A percentile compares a stretch with the other conserved stretches of the same genome.
These are phyloP conservation scores for Trididemnum miniatum DNA, from an alignment of 23 tunicate species.

Conservation along the genomic window DNA sequence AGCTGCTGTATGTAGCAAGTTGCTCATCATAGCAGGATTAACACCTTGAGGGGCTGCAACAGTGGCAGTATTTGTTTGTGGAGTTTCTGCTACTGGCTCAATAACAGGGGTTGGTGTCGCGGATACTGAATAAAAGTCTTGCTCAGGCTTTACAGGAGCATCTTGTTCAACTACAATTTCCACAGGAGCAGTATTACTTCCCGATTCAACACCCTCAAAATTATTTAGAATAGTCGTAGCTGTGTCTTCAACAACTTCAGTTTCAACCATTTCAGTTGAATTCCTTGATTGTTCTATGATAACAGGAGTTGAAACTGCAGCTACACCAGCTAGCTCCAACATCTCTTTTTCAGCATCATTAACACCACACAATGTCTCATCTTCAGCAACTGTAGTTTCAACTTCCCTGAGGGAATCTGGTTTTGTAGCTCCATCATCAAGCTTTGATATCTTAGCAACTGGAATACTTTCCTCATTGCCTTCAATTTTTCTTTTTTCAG, in stretches of 20 bases:
- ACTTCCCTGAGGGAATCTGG: background rate
- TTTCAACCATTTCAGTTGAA: background rate
- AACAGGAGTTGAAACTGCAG: slow-evolving; percentile 40
- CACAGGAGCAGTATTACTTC: slow-evolving; percentile 53
- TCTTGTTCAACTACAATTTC: slow-evolving; percentile 93
- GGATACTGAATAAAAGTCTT: background rate
- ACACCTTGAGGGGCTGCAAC: slow-evolving; percentile 99
- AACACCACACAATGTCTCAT: slow-evolving; percentile 10
- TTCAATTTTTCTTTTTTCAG: background rate
- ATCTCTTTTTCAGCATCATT: slow-evolving; percentile 54
- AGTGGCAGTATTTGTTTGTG: slow-evolving; percentile 84
- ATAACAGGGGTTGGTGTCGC: background rate
- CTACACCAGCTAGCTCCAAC: slow-evolving; percentile 55
- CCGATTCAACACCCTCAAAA: slow-evolving; percentile 20
- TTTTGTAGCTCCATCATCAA: slow-evolving; percentile 12
- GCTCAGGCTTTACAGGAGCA: slow-evolving; percentile 15
- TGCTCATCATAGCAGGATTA: slow-evolving; percentile 94
- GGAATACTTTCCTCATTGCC: background rate
- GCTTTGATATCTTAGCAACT: slow-evolving; percentile 16
- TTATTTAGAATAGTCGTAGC: slow-evolving; percentile 20
- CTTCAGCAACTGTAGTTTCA: background rate
- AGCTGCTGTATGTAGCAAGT: slow-evolving; percentile 92
- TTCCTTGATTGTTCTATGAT: slow-evolving; percentile 21
- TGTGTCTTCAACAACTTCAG: slow-evolving; percentile 18
- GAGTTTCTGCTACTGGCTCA: slow-evolving; percentile 9